Conservation (phyloP, 2,888 invertebrate species). For the Plebejus melissa region DNA sequence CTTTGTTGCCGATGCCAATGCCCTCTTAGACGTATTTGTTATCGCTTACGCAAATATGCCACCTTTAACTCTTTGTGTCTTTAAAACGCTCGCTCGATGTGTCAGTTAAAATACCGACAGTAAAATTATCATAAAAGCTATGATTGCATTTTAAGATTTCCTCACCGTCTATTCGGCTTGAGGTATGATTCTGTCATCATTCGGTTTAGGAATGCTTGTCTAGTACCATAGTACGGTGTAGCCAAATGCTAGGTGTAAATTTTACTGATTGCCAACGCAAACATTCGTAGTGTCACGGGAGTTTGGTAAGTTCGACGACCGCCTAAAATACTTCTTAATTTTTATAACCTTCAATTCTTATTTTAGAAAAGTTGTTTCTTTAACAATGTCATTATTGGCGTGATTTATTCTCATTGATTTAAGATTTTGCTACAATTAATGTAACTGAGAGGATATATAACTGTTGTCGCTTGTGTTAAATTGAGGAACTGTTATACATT, state of each 20-base stretch:
- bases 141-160: neutral
- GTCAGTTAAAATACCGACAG: neutral
- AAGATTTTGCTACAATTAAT: neutral
- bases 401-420: constrained; percentile 5
- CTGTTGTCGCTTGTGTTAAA: neutral
- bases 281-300: constrained; percentile 51
- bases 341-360: constrained; percentile 33
- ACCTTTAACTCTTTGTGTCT: neutral
- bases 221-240: neutral
- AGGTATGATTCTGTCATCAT: neutral
- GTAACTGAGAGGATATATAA: neutral
- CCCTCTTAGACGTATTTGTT: constrained; percentile 44
- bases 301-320: constrained; percentile 59
- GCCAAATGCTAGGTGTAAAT: constrained; percentile 53
- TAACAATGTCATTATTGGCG: constrained; percentile 13
- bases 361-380: constrained; percentile 18
- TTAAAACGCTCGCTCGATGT: neutral
- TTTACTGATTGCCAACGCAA: constrained; percentile 62
- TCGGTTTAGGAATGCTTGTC: neutral
- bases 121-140: neutral
- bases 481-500: neutral
- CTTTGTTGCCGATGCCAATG: constrained; percentile 57
- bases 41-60: constrained; percentile 38
- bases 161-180: neutral
- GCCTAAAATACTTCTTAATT: constrained; percentile 41